These are phyloP conservation scores for Morpho achilles DNA, from an alignment of 2,888 invertebrate genomes.

Conservation along the genomic window DNA sequence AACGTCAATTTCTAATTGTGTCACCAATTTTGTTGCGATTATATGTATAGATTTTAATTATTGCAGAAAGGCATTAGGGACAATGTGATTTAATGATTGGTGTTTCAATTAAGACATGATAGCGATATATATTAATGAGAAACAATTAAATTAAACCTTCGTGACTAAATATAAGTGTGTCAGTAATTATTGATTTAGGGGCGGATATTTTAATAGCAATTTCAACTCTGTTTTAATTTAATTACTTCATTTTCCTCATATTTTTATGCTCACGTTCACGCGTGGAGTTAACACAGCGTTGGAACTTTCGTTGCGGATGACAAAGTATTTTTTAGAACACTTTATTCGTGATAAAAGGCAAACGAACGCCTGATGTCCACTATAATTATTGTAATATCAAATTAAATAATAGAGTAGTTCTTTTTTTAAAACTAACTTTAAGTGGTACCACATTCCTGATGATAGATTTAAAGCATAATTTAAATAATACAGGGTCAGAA, in stretches of 20 bases:
- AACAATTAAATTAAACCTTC: conserved; percentile 49
- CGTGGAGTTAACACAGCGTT: neutral
- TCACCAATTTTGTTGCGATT: conserved; percentile 44
- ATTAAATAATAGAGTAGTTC: no score
- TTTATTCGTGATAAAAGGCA: neutral
- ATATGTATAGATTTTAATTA: conserved; percentile 30
- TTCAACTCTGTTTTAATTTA: conserved; percentile 52
- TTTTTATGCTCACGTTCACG: neutral
- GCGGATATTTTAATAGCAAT: conserved; percentile 37
- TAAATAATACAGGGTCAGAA: no score
- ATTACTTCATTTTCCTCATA: conserved; percentile 55
- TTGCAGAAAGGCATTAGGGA: conserved; percentile 54
- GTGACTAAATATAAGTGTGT: conserved; percentile 63
- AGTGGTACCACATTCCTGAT: no score
- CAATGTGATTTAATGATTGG: conserved; percentile 48
- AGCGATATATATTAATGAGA: conserved; percentile 38
- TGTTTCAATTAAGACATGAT: conserved; percentile 48
- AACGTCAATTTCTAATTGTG: conserved; percentile 43
- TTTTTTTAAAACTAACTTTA: no score
- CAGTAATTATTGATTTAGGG: conserved; percentile 44
- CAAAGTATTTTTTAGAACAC: neutral
- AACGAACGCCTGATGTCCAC: neutral
- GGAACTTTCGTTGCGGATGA: conserved; percentile 4
- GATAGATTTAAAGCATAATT: no score
- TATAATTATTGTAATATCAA: no score